Evolutionary conservation across 2,797 vertebrate species (phyloP), one percentile per base, ranked within the genome.

Genomic region (Calcarius lapponicus): DNA sequence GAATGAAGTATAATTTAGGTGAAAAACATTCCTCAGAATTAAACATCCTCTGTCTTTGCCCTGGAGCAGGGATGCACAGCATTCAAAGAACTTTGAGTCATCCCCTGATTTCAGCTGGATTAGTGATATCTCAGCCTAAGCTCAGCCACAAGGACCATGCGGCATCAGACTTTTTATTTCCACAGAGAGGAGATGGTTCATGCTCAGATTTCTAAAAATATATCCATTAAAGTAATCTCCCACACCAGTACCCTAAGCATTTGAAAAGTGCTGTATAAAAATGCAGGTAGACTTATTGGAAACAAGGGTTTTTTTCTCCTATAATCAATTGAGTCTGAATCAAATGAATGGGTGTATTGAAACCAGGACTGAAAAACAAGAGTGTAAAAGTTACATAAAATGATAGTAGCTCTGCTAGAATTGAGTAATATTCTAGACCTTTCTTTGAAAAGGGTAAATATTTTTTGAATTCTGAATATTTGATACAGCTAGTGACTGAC

Each of bases 51-150:
- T 56, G 26, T 57, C 60, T 58, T 76, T 72, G 80, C 66, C 54
- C 70, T 24, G 73, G 76, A 54, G 50, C 57, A 83, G 73, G 47
- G 56, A 84, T n/a, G 57, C 58, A 58, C 15, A 84, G 43, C 1
- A 3, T 51, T 58, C 78, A 40, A 90, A 92, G 60, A n/a, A 34
- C 56, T 93, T 86, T 88, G 83, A 96, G 78, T 90, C 67, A 90
- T 73, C 51, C 43, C 25, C 38, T 90, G 83, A 70, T 73, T 97
- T 95, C 83, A 94, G 74, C 43, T 60, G 86, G 76, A 71, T 86
- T 66, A 81, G 54, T 79, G 56, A 48, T 28, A 61, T 21, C 69
- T 91, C 32, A 45, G 65, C 8, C 66, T 32, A 60, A 93, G 11
- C 40, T 58, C 78, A 48, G 51, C 4, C 2, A 43, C 22, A 75